Conservation (phyloP, 30 jellyfish, hydroid and myxozoan genomes). For the Morbakka virulenta region DNA sequence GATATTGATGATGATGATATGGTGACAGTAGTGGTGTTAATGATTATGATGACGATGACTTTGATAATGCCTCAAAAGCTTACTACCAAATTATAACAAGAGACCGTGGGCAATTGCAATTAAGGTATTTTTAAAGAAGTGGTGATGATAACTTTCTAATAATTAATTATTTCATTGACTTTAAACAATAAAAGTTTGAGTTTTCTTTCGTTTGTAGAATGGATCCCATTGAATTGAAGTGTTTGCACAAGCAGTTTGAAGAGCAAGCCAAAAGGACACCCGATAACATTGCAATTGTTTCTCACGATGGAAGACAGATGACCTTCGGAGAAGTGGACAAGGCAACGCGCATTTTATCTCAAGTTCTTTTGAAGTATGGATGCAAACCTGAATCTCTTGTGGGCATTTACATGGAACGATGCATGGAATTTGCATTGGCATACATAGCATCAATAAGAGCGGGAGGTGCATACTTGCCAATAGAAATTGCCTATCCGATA, state of each 20-base stretch:
- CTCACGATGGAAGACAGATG: slow-evolving; percentile 49
- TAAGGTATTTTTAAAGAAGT: too few species aligned
- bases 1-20: too few species aligned
- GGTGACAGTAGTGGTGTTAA: too few species aligned
- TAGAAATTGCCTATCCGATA: slow-evolving; percentile 72
- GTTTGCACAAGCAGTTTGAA: slow-evolving; percentile 63
- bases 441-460: slow-evolving; percentile 76
- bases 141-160: too few species aligned
- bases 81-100: too few species aligned
- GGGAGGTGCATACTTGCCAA: slow-evolving; percentile 85
- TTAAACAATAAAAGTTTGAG: too few species aligned
- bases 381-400: slow-evolving; percentile 78
- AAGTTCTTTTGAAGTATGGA: slow-evolving; percentile 47
- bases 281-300: slow-evolving; percentile 60
- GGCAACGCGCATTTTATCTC: slow-evolving; percentile 52
- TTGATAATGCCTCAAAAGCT: too few species aligned
- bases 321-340: slow-evolving; percentile 43
- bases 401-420: slow-evolving; percentile 81
- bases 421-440: slow-evolving; percentile 57
- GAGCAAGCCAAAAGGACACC: slow-evolving; percentile 67
- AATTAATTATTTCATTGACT: too few species aligned
- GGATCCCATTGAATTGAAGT: too few species aligned
- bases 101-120: too few species aligned
- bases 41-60: too few species aligned
- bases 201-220: too few species aligned